Percentiles rank a stretch among this genome's conserved stretches.
phyloP scores from a whole-genome alignment of 2,888 invertebrate species.

The Cordylochernes scorpioides region DNA sequence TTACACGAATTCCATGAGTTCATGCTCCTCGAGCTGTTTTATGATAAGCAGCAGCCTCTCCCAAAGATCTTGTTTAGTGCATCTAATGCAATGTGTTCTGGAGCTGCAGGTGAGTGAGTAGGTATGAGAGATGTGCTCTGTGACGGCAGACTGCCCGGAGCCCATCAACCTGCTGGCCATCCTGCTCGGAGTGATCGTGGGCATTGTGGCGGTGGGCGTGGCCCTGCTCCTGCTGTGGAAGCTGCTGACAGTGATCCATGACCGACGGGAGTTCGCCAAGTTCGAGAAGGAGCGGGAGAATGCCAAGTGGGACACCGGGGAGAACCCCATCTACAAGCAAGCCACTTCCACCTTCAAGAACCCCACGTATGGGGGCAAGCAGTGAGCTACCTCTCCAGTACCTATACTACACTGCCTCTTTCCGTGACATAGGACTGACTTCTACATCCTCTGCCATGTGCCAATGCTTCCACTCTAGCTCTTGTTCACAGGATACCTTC shows the following conservation, averaged over 20 bases:
- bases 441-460: no score
- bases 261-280: conserved; percentile 79
- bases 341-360: conserved; percentile 98
- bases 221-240: conserved; percentile 85
- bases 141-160: conserved; percentile 30
- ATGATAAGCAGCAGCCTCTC: no score
- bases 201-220: conserved; percentile 80
- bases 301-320: conserved; percentile 96
- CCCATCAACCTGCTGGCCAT: conserved; percentile 32
- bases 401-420: no score
- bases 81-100: no score
- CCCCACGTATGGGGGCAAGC: conserved; percentile 39
- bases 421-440: no score
- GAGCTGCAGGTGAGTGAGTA: conserved; percentile 16
- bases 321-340: conserved; percentile 98
- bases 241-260: conserved; percentile 81
- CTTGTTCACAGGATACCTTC: no score
- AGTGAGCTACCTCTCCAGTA: no score
- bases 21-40: no score
- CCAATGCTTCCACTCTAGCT: no score
- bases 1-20: no score
- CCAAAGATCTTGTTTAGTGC: no score
- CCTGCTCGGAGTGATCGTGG: conserved; percentile 78
- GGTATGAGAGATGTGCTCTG: conserved; percentile 6
- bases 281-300: conserved; percentile 93